phyloP scores from a whole-genome alignment of 2,113 vertebrate species.

The Sylvietta virens region DNA sequence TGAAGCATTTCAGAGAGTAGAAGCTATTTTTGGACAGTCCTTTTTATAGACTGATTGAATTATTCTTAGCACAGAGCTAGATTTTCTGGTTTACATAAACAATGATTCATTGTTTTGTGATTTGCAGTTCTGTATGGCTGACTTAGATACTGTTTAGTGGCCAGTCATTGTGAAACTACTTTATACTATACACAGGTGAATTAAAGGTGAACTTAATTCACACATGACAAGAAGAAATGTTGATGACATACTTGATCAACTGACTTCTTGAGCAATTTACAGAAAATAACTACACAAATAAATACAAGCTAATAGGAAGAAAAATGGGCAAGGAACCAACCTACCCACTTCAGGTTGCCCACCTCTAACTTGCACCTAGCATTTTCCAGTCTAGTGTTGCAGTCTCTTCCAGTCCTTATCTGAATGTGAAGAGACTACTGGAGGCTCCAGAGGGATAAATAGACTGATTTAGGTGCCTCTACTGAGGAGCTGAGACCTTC shows the following conservation, averaged over 20 bases:
- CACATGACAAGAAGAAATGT: background rate
- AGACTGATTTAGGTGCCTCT: background rate
- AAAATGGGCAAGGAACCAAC: background rate
- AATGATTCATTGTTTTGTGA: constrained; percentile 47
- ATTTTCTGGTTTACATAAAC: constrained; percentile 43
- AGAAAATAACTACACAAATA: background rate
- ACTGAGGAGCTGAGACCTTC: background rate
- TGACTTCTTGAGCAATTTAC: background rate
- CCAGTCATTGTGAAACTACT: background rate
- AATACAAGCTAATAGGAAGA: background rate
- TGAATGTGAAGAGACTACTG: background rate
- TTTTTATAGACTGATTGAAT: background rate
- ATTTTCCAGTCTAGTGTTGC: background rate
- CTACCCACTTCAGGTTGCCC: background rate
- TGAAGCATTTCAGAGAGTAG: background rate
- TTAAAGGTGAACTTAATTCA: background rate
- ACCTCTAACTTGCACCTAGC: background rate
- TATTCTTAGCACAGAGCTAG: constrained; percentile 25
- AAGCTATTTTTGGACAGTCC: background rate
- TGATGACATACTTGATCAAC: background rate
- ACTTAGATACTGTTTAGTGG: background rate
- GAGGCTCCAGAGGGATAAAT: background rate
- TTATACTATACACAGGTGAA: background rate
- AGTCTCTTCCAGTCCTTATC: background rate
- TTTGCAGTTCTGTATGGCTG: background rate